These are phyloP conservation scores for Aelia acuminata DNA, from an alignment of 2,888 invertebrate species.

Conservation along the genomic window DNA sequence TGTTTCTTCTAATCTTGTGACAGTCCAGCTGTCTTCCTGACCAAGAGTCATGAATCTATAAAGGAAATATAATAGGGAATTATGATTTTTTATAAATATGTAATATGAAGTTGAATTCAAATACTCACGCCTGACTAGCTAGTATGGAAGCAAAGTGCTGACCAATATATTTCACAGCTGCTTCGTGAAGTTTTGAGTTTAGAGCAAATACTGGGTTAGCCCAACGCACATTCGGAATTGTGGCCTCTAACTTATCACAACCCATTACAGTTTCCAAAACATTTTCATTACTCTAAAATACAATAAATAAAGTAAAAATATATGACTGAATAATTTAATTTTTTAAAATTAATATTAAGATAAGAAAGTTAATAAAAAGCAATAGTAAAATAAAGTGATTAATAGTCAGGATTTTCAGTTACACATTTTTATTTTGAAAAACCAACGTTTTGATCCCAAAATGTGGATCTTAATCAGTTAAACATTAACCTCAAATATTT, in stretches of 20 bases:
- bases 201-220: slow-evolving; percentile 84
- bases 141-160: slow-evolving; percentile 84
- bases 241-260: slow-evolving; percentile 84
- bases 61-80: not conserved
- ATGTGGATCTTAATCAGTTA: no score
- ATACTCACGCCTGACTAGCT: slow-evolving; percentile 72
- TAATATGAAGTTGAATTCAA: not conserved
- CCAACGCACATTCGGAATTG: slow-evolving; percentile 86
- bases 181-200: slow-evolving; percentile 84
- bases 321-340: no score
- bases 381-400: no score
- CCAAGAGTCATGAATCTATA: slow-evolving; percentile 77
- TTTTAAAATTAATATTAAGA: no score
- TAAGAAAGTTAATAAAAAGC: no score
- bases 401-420: no score
- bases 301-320: slow-evolving; percentile 53
- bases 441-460: no score
- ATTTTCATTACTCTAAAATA: slow-evolving; percentile 79
- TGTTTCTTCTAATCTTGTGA: slow-evolving; percentile 83
- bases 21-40: slow-evolving; percentile 81
- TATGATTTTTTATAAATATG: not conserved
- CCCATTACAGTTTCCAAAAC: slow-evolving; percentile 87
- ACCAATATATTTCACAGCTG: slow-evolving; percentile 84
- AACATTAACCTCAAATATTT: no score
- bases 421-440: no score